These are phyloP conservation scores for Pristionchus japonicus DNA, from an alignment of 2,888 invertebrate species.

Conservation along the genomic window DNA sequence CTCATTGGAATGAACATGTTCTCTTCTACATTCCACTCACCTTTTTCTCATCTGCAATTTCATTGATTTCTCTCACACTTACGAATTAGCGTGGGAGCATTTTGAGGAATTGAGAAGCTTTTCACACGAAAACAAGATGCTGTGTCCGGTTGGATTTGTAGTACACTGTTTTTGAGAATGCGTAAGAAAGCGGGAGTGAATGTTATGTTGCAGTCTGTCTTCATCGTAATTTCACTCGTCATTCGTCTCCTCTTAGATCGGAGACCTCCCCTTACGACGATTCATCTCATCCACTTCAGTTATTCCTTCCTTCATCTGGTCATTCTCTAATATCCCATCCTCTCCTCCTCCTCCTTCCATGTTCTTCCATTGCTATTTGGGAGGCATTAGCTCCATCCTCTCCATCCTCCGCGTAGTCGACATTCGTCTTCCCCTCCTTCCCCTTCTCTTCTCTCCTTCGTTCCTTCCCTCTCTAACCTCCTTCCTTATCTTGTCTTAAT, in stretches of 20 bases:
- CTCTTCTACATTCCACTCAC: neutral
- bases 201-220: neutral
- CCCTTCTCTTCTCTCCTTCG: neutral
- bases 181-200: neutral
- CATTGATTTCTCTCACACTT: neutral
- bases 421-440: slow-evolving; percentile 8
- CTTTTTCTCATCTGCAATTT: neutral
- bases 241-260: neutral
- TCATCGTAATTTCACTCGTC: neutral
- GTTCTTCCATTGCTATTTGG: slow-evolving; percentile 6
- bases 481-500: slow-evolving; percentile 22
- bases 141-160: neutral
- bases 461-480: neutral
- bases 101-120: neutral
- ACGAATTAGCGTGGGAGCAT: neutral
- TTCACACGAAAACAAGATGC: neutral
- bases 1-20: neutral
- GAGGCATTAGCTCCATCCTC: neutral
- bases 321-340: slow-evolving; percentile 21
- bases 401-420: no score
- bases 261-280: neutral
- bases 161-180: neutral
- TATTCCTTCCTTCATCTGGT: neutral
- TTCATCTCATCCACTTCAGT: slow-evolving; percentile 2
- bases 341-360: neutral